phyloP scores from a whole-genome alignment of 2,888 invertebrate genomes.

The Proisotoma minuta region DNA sequence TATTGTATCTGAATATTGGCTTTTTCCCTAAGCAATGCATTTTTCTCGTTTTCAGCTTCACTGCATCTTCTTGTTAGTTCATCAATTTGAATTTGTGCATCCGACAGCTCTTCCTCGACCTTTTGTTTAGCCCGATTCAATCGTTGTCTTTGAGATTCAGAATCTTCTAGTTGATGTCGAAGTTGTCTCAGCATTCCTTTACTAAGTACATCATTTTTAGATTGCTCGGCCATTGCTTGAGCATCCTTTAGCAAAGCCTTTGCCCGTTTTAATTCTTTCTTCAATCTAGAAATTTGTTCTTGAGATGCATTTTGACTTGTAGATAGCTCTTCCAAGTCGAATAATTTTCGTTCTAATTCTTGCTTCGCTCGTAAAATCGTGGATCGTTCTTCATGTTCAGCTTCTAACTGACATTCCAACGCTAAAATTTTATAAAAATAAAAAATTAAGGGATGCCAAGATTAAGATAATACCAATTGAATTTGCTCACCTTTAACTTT shows the following conservation, averaged over 20 bases:
- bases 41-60: constrained; percentile 75
- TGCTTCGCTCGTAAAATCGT: constrained; percentile 80
- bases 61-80: constrained; percentile 68
- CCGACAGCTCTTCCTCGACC: constrained; percentile 75
- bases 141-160: constrained; percentile 41
- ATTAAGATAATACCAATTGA: not conserved
- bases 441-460: not conserved
- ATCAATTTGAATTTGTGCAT: constrained; percentile 75
- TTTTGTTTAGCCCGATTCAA: constrained; percentile 45
- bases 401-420: constrained; percentile 84
- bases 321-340: constrained; percentile 60
- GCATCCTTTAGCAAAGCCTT: constrained; percentile 86
- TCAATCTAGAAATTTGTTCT: constrained; percentile 66
- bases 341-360: constrained; percentile 79
- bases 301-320: constrained; percentile 69
- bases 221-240: constrained; percentile 82
- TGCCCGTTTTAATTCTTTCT: constrained; percentile 81
- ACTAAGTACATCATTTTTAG: constrained; percentile 78
- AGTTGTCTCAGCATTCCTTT: constrained; percentile 71
- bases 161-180: constrained; percentile 62
- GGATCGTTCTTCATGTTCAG: constrained; percentile 88
- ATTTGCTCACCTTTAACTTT: constrained; percentile 70
- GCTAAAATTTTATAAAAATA: constrained; percentile 62
- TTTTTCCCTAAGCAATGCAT: constrained; percentile 68
- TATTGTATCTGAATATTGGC: constrained; percentile 75